Conservation (phyloP, 2,113 vertebrate genomes). For the Oreochromis spilurus region DNA sequence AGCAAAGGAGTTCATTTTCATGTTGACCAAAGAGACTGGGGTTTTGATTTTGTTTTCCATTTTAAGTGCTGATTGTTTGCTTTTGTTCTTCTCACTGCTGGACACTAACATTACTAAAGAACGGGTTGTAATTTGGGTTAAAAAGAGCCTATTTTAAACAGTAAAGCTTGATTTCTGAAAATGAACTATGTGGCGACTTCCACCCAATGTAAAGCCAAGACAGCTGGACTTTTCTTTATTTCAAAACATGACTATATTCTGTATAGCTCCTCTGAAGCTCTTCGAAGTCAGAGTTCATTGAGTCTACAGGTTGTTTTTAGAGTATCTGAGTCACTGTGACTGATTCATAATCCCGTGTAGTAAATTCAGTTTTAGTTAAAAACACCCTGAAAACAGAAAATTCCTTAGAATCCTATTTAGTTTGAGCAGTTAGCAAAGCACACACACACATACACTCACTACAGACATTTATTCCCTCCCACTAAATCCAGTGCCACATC, state of each 20-base stretch:
- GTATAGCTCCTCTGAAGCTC: not conserved
- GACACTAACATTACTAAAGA: not conserved
- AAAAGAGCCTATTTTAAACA: not conserved
- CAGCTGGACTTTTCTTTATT: not conserved
- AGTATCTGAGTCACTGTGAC: not conserved
- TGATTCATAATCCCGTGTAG: not conserved
- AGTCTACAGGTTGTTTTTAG: not conserved
- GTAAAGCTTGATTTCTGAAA: not conserved
- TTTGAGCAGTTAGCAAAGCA: not conserved
- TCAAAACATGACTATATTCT: not conserved
- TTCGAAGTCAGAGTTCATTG: not conserved
- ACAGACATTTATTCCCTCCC: slow-evolving; percentile 1
- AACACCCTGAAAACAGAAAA: not conserved
- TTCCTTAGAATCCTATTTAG: not conserved
- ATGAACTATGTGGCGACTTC: not conserved
- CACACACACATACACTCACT: not conserved
- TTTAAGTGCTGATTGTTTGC: not conserved
- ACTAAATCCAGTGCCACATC: slow-evolving; percentile 52
- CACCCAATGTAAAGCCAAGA: not conserved
- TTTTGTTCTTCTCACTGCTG: not conserved
- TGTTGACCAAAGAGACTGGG: not conserved
- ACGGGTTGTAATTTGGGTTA: not conserved
- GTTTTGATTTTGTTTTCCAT: not conserved
- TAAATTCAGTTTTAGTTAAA: not conserved
- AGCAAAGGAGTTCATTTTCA: not conserved